Base-by-base conservation (phyloP, 1,140 invertebrate species). In the Camponotus vicinus region DNA sequence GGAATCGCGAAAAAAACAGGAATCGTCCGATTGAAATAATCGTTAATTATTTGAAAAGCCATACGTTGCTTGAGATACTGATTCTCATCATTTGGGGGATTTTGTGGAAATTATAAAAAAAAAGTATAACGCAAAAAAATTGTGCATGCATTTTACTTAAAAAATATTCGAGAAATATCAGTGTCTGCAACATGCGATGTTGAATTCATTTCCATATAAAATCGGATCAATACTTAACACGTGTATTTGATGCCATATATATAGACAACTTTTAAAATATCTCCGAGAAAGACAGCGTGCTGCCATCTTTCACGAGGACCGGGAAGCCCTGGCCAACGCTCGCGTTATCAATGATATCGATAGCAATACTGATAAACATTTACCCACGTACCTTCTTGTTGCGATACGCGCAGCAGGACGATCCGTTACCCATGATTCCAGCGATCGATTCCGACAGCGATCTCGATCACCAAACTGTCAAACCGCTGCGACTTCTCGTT, bases 381-480 rank as follows among this genome's bases (percentile, higher is more conserved):
- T 7, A 42, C 18, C 7, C n/a, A 85, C 88, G 63, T 45, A 90
- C 89, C 88, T 87, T 85, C 0, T 85, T 90, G 8, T 57, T 55
- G 8, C 80, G 85, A 76, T 90, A 83, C 55, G 49, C 63, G 86
- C 89, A 90, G 49, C 89, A 90, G 21, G 86, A 90, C 8, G 64
- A 55, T n/a, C 32, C 88, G 67, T 90, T 90, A 11, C 89, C 89
- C 89, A 90, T 90, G 77, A 49, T 82, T 86, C 18, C 32, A 49
- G 40, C 27, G 59, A 49, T 63, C 61, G 21, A 40, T 42, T n/a
- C n/a, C 34, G 34, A 9, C 21, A 37, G 52, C 69, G 49, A 57
- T 34, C 37, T 15, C 27, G 64, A 76, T 40, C 57, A 70, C 5
- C 55, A 42, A 27, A 27, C 27, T n/a, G n/a, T 55, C 37, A 59